Evolutionary conservation across 2,113 vertebrate species (phyloP).

Genomic region (Glareola pratincola): DNA sequence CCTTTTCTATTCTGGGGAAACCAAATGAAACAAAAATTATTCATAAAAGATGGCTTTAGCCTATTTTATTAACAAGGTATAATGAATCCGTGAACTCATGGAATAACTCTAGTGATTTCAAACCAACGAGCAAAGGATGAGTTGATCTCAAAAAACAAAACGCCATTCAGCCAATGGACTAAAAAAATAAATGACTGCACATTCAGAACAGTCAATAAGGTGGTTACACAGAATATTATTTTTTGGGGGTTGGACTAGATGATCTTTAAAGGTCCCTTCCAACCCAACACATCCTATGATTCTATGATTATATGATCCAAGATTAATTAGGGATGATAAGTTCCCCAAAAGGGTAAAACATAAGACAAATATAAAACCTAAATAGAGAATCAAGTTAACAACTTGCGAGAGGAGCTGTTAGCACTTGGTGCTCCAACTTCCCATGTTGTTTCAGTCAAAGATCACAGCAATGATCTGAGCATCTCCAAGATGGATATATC

Average conservation of each 20-base stretch:
- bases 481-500: background rate
- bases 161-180: background rate
- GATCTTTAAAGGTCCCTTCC: no score
- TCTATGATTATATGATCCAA: background rate
- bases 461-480: background rate
- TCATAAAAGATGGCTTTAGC: background rate
- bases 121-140: background rate
- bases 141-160: conserved; percentile 9
- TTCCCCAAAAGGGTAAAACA: background rate
- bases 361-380: background rate
- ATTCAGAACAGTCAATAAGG: conserved; percentile 4
- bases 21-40: background rate
- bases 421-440: background rate
- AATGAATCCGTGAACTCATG: background rate
- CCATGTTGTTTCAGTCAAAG: background rate
- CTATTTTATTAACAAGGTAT: background rate
- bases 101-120: background rate
- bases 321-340: conserved; percentile 55
- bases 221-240: background rate
- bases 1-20: background rate
- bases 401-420: background rate
- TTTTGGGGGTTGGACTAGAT: no score
- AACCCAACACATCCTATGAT: no score
- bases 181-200: background rate
- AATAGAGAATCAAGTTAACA: background rate